Percentiles rank a stretch among this genome's conserved stretches.
Evolutionary conservation across 2,888 invertebrate genomes (phyloP).

Genomic region (Lepas anatifera): DNA sequence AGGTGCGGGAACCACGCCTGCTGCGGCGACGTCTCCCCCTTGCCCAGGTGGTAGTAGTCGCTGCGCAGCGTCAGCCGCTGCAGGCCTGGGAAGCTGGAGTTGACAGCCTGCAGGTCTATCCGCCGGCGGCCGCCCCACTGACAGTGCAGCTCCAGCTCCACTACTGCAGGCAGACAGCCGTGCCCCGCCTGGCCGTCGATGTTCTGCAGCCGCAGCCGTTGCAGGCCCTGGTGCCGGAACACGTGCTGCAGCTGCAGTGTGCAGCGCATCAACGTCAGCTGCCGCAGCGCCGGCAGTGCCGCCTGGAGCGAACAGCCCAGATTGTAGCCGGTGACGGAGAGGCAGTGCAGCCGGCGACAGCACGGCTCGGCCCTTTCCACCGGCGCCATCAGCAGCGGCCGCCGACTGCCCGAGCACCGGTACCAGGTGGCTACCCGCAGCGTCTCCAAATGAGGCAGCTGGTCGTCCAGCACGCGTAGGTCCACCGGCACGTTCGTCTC

Average conservation of each 20-base stretch:
- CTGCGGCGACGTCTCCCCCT: too few species aligned
- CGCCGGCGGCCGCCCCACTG: background rate
- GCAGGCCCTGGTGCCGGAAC: background rate
- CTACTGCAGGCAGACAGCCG: background rate
- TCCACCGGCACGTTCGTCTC: background rate
- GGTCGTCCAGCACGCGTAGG: background rate
- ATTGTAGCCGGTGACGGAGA: background rate
- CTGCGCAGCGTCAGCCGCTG: background rate
- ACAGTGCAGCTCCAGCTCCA: background rate
- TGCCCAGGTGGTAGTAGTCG: background rate
- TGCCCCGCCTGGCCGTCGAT: background rate
- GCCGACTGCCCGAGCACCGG: background rate
- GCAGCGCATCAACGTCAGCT: background rate
- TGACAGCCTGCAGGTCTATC: background rate
- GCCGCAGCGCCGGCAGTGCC: background rate
- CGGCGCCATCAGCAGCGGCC: slow-evolving; percentile 3
- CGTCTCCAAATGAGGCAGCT: background rate
- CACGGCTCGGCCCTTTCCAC: background rate
- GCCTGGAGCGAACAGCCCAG: background rate
- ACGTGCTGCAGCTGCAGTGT: background rate
- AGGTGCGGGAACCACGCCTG: background rate
- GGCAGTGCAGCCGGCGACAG: background rate
- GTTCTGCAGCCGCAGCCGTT: background rate
- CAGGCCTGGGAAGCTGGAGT: background rate
- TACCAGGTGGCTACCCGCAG: background rate